Evolutionary conservation across 2,113 vertebrate species (phyloP).

Genomic region (Motacilla alba): DNA sequence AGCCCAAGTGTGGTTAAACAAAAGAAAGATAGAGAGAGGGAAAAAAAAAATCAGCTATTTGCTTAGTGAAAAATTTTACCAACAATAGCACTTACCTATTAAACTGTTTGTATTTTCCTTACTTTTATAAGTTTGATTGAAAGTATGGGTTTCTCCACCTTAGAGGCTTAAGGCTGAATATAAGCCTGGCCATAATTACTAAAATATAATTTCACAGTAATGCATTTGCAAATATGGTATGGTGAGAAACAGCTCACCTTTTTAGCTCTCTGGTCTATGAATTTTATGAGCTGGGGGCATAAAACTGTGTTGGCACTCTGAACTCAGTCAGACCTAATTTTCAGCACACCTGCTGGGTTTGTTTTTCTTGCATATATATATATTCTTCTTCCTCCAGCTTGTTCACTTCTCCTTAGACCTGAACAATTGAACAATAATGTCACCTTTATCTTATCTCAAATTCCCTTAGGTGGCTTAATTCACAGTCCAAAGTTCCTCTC

Average conservation of each 20-base stretch:
- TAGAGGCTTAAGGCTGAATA: background rate
- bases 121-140: background rate
- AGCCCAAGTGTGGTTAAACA: accelerated
- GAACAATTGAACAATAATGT: background rate
- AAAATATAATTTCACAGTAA: background rate
- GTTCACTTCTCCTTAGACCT: background rate
- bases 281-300: background rate
- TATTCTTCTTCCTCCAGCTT: background rate
- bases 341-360: background rate
- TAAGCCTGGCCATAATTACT: background rate
- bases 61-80: background rate
- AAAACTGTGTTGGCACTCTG: background rate
- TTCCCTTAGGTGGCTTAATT: no score
- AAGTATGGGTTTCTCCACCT: background rate
- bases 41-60: background rate
- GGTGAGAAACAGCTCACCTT: background rate
- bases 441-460: background rate
- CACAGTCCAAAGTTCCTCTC: background rate
- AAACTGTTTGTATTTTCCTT: background rate
- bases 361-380: background rate
- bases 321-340: background rate
- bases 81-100: background rate
- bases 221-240: background rate
- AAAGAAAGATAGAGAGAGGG: background rate
- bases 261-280: background rate